Percentiles rank a stretch among this genome's conserved stretches.
Conservation (phyloP, 2,113 vertebrate species). For the Eonycteris spelaea region DNA sequence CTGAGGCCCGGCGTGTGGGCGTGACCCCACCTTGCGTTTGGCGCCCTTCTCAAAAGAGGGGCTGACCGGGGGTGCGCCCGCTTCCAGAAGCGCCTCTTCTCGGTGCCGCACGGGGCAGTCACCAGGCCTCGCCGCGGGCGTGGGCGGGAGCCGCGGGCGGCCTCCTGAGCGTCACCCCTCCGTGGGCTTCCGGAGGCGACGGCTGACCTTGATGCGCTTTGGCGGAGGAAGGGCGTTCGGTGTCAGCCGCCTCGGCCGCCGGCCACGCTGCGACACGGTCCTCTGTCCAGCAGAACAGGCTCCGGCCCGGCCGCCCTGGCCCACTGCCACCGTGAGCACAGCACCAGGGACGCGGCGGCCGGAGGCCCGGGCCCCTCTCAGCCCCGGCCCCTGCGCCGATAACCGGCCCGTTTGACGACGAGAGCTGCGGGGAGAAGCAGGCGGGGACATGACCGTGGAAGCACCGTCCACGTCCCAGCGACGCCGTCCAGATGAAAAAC, state of each 20-base stretch:
- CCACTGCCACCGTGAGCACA: background rate
- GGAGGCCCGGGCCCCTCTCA: background rate
- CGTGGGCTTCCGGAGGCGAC: background rate
- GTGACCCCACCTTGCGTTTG: background rate
- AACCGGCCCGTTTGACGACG: rapidly evolving
- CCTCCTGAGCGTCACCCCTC: background rate
- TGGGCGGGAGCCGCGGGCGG: background rate
- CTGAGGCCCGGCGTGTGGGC: background rate
- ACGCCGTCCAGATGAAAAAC: background rate
- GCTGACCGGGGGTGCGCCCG: background rate
- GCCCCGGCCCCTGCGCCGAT: background rate
- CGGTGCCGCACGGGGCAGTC: background rate
- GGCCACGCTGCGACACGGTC: conserved; percentile 40
- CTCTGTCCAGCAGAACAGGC: conserved; percentile 22
- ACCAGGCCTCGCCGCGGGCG: background rate
- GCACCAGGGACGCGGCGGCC: background rate
- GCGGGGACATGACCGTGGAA: rapidly evolving
- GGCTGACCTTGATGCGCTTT: conserved; percentile 16
- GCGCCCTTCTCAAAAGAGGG: background rate
- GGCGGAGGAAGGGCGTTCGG: conserved; percentile 31
- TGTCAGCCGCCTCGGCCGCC: conserved; percentile 21
- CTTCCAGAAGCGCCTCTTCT: background rate
- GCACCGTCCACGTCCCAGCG: rapidly evolving
- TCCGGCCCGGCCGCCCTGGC: conserved; percentile 49
- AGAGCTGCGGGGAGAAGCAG: background rate